These are phyloP conservation scores for Anoura caudifer DNA, from an alignment of 2,113 vertebrate species.

Conservation along the genomic window DNA sequence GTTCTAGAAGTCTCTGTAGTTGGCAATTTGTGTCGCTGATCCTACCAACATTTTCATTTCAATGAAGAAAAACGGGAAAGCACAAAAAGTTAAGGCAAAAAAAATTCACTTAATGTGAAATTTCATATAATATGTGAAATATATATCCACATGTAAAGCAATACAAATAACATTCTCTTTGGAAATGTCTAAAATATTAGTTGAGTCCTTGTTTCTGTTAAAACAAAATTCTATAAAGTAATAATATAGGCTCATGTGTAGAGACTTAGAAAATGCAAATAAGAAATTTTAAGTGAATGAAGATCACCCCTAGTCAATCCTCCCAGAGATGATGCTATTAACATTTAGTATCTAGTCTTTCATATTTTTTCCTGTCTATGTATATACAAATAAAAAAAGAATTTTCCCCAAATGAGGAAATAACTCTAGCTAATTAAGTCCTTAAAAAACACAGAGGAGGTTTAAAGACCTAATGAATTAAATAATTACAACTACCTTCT, in stretches of 20 bases:
- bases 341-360: neutral
- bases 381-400: neutral
- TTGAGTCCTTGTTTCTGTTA: neutral
- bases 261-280: neutral
- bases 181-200: neutral
- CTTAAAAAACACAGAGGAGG: neutral
- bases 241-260: neutral
- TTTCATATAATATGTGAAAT: neutral
- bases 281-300: neutral
- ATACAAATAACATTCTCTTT: conserved; percentile 3
- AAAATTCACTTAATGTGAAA: neutral
- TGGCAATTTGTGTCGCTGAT: neutral
- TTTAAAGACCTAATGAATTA: conserved; percentile 34
- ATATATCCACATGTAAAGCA: neutral
- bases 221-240: neutral
- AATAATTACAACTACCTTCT: conserved; percentile 2
- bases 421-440: conserved; percentile 5
- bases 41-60: neutral
- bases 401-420: neutral
- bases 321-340: neutral
- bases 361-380: neutral
- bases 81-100: neutral
- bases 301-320: neutral
- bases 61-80: neutral
- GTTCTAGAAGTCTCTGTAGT: neutral